phyloP scores from a whole-genome alignment of 2,888 invertebrate genomes.

The Sminthurinus aureus region DNA sequence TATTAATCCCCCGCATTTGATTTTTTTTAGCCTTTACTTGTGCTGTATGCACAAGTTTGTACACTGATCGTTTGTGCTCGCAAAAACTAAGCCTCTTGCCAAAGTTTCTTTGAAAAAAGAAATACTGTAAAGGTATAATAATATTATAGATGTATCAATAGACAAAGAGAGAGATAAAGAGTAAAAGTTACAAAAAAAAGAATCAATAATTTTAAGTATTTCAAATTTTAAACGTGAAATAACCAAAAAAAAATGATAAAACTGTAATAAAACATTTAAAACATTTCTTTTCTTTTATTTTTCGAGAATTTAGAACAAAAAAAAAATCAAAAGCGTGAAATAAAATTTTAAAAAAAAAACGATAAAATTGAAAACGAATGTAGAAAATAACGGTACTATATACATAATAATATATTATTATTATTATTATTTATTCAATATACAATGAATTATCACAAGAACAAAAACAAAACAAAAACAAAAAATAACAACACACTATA shows the following conservation, averaged over 20 bases:
- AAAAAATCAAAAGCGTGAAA: constrained; percentile 7
- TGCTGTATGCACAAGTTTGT: constrained; percentile 11
- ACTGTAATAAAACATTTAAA: constrained; percentile 10
- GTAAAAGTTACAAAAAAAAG: not conserved
- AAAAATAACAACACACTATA: no score
- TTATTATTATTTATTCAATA: no score
- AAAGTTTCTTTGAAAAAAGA: not conserved
- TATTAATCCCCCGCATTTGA: constrained; percentile 14
- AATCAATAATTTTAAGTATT: not conserved
- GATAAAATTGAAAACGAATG: not conserved
- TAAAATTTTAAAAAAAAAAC: constrained; percentile 6
- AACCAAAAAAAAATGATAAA: constrained; percentile 9
- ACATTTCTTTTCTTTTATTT: not conserved
- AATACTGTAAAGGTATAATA: no score
- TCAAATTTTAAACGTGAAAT: constrained; percentile 23
- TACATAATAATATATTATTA: no score
- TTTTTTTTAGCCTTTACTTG: constrained; percentile 21
- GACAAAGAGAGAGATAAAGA: not conserved
- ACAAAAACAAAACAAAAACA: no score
- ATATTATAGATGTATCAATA: no score
- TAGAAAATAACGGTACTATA: not conserved
- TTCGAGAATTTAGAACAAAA: constrained; percentile 6
- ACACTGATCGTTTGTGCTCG: constrained; percentile 15
- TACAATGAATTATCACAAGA: no score
- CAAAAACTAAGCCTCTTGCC: constrained; percentile 14